Evolutionary conservation across 1,140 invertebrate genomes (phyloP), one percentile per base, ranked within the genome.

Genomic region (Campoletis sonorensis): DNA sequence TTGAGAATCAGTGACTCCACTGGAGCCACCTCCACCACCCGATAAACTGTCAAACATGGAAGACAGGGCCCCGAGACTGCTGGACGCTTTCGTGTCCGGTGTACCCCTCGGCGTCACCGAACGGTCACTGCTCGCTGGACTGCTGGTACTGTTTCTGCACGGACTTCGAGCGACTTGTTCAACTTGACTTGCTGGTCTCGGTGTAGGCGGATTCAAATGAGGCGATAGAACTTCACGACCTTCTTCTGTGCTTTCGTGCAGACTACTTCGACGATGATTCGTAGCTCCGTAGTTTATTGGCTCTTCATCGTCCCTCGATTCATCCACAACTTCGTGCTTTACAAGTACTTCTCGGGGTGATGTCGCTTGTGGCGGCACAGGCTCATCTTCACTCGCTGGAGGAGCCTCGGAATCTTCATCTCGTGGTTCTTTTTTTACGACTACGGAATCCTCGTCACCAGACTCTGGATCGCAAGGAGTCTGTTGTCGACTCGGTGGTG

Each of bases 31-130:
- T 30, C 90, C 92, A 51, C 89, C 92, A 0, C 95, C 95, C 4
- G 95, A 95, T 16, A 97, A 91, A 86, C 94, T 97, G 90, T 97
- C 96, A 84, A 97, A 97, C 96, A 97, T 97, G n/a, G 96, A 97
- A 1, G 96, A 97, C 0, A 98, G 90, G 0, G 96, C 96, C 21
- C 96, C 95, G n/a, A 97, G 92, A 85, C 96, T 97, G 23, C 92
- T 94, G 27, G 95, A 93, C 1, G 94, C 93, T 86, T 95, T 95
- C 45, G 94, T 93, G 78, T 95, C 95, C 3, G 95, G 95, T 0
- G 96, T 95, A 82, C 94, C 94, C 10, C 94, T 88, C 0, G 95
- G 94, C 2, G 95, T 95, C 0, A 93, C 94, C 0, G 96, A 96
- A 37, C 96, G 93, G 83, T 97, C 96, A 84, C 95, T 96, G 83